Evolutionary conservation across 1,140 invertebrate species (phyloP).

Genomic region (Drosophila asahinai): DNA sequence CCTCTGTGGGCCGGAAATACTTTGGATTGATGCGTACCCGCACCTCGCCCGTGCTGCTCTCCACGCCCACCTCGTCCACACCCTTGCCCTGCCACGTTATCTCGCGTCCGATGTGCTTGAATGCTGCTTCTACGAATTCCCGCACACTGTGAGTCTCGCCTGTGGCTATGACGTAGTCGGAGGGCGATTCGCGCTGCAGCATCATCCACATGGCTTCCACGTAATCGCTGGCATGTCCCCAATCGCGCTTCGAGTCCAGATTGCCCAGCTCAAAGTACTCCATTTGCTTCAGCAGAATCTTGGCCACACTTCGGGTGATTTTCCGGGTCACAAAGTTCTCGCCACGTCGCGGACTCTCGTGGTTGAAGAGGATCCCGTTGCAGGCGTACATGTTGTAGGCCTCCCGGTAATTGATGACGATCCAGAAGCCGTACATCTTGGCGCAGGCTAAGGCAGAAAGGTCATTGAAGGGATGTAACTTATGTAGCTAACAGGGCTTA

Average conservation of each 20-base stretch:
- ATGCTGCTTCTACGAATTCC: constrained; percentile 98
- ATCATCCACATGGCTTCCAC: constrained; percentile 99
- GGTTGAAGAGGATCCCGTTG: constrained; percentile 99
- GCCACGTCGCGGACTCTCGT: constrained; percentile 98
- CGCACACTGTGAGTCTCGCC: constrained; percentile 97
- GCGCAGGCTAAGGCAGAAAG: constrained; percentile 92
- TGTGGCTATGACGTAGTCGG: constrained; percentile 99
- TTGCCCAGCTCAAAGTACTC: constrained; percentile 97
- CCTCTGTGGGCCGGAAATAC: constrained; percentile 99
- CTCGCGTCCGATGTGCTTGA: constrained; percentile 90
- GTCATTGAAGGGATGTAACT: not conserved
- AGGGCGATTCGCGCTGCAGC: constrained; percentile 96
- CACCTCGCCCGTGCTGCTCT: constrained; percentile 92
- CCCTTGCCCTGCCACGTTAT: constrained; percentile 96
- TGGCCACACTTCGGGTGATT: constrained; percentile 98
- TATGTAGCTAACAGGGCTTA: constrained; percentile 85
- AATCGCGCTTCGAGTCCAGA: constrained; percentile 97
- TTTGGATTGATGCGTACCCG: constrained; percentile 96
- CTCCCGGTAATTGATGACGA: constrained; percentile 98
- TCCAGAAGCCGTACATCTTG: constrained; percentile 99
- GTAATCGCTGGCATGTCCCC: constrained; percentile 99
- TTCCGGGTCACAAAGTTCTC: constrained; percentile 99
- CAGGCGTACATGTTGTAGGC: constrained; percentile 99
- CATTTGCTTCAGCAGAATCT: constrained; percentile 95
- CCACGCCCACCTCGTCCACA: constrained; percentile 94